Evolutionary conservation across 2,797 vertebrate species (phyloP).

Genomic region (Antrozous pallidus): DNA sequence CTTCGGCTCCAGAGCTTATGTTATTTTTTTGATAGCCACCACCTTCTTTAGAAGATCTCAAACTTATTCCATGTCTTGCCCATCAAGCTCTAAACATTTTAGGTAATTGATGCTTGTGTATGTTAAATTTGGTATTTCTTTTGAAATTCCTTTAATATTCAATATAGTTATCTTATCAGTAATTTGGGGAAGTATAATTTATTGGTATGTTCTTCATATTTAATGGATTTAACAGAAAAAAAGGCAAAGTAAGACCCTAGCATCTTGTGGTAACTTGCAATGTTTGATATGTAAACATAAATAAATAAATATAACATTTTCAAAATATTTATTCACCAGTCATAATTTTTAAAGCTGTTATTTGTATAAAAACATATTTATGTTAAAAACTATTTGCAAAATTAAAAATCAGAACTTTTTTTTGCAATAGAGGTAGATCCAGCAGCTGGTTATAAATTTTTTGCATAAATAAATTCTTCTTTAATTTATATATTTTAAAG

Average conservation of each 20-base stretch:
- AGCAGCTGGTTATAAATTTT: background rate
- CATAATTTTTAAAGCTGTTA: slow-evolving; percentile 17
- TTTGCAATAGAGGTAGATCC: background rate
- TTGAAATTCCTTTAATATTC: background rate
- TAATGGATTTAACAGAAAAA: slow-evolving; percentile 9
- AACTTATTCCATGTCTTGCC: background rate
- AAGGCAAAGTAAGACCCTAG: background rate
- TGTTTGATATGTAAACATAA: background rate
- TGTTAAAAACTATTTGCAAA: background rate
- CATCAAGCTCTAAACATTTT: background rate
- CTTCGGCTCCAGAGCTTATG: background rate
- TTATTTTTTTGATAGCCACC: background rate
- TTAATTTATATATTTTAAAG: background rate
- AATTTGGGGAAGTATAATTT: background rate
- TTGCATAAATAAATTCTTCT: background rate
- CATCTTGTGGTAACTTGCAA: background rate
- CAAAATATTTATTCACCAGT: background rate
- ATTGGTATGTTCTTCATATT: background rate
- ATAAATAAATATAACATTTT: slow-evolving; percentile 28
- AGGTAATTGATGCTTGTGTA: background rate
- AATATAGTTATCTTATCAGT: background rate
- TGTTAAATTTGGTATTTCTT: background rate
- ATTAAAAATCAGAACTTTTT: slow-evolving; percentile 20
- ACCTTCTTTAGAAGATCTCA: background rate
- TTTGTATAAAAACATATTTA: background rate